Base-by-base conservation (phyloP, 2,888 invertebrate species). In the Clunio marinus region DNA sequence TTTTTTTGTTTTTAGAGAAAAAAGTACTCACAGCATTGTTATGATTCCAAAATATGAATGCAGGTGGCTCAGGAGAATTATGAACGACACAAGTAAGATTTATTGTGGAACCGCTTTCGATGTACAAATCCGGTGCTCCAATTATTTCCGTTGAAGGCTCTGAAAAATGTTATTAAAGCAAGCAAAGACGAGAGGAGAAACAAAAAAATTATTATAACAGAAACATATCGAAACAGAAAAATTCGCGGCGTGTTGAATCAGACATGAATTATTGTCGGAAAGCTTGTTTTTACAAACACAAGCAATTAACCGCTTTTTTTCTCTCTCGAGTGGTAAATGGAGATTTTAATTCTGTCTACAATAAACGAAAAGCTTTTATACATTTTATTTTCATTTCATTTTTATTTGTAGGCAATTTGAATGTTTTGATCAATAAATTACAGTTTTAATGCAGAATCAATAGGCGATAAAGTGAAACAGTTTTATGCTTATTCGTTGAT, bases 41-140 rank as follows among this genome's bases (percentile, higher is more conserved):
- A 81, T 93, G 93, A 82, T 93, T 93, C 93, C 93, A 94, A 80
- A 90, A 93, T 77, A 95, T 93, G 80, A 91, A 95, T 69, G 92
- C 93, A 46, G 94, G 94, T 70, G 93, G 93, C 77, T 94, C 93
- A 22, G 94, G 94, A 74, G 93, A 93, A 78, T 90, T 91, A 70
- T 89, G 83, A 73, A 95, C 92, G 74, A 94, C 89, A 80, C 95
- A 95, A 71, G 94, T 95, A 74, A 95, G 83, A 83, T 95, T 95
- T 80, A 95, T 93, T 74, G 94, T 94, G 78, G 93, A 93, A 69
- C 94, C 94, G 72, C 91, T 86, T 81, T 94, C 93, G 76, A 95
- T 93, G 82, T 91, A 94, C 73, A 94, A 82, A 80, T 94, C 93
- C 55, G 94, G 93, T 69, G 91, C 93, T 69, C 94, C 94, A 73